phyloP scores from a whole-genome alignment of 2,888 invertebrate species.

The Dryadula phaetusa region DNA sequence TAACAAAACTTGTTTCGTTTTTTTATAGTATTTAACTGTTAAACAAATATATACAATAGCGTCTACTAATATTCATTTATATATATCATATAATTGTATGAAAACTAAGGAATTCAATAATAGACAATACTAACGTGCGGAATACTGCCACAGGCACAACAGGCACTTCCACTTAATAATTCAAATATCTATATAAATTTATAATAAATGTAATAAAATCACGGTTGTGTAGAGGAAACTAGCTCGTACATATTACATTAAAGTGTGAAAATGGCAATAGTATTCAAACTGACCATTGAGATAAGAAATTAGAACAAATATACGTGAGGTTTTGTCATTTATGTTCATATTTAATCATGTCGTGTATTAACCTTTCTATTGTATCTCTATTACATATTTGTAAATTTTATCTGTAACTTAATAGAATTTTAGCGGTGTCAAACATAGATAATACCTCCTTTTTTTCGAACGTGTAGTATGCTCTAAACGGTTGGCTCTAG shows the following conservation, averaged over 20 bases:
- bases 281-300: not conserved
- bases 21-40: not conserved
- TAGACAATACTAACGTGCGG: conserved; percentile 10
- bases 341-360: not conserved
- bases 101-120: conserved; percentile 9
- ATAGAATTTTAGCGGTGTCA: not conserved
- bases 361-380: not conserved
- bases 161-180: not conserved
- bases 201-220: conserved; percentile 16
- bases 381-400: not conserved
- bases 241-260: conserved; percentile 18
- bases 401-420: not conserved
- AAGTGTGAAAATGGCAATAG: no score
- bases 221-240: conserved; percentile 27
- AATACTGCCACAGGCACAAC: conserved; percentile 7
- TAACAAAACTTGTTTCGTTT: not conserved
- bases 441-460: not conserved
- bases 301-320: not conserved
- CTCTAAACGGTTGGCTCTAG: no score
- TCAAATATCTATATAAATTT: conserved; percentile 12
- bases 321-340: not conserved
- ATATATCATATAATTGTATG: not conserved
- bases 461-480: no score
- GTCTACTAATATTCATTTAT: conserved; percentile 12
- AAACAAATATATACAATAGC: conserved; percentile 11